phyloP scores from a whole-genome alignment of 23 tunicate species.

The Styela plicata region DNA sequence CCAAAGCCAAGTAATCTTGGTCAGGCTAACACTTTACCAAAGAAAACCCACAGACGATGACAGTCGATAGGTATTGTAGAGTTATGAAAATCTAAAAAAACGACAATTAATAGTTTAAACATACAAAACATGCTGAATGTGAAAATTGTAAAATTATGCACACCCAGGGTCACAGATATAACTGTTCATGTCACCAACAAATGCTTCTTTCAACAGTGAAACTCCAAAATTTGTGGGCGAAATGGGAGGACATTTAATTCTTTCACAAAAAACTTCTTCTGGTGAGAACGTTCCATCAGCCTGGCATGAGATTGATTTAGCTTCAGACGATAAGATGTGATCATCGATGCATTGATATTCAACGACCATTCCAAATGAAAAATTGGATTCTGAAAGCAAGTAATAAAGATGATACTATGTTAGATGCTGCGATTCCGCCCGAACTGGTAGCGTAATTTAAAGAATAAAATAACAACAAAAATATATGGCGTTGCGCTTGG shows the following conservation, averaged over 20 bases:
- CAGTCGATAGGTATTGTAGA: too few species aligned
- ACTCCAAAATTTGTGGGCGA: constrained; percentile 43
- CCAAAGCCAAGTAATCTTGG: too few species aligned
- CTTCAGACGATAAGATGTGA: constrained; percentile 27
- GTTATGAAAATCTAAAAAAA: too few species aligned
- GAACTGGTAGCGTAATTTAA: too few species aligned
- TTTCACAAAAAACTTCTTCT: constrained; percentile 36
- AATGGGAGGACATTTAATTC: constrained; percentile 41
- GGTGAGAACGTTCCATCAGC: constrained; percentile 53
- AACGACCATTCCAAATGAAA: constrained; percentile 69
- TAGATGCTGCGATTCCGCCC: too few species aligned
- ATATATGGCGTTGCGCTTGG: too few species aligned
- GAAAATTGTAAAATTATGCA: too few species aligned
- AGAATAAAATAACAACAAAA: not conserved
- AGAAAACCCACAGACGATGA: too few species aligned
- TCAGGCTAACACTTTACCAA: too few species aligned
- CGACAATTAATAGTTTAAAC: too few species aligned
- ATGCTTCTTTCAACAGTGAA: constrained; percentile 19
- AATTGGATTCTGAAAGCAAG: constrained; percentile 26
- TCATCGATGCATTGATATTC: constrained; percentile 59
- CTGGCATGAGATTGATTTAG: constrained; percentile 40
- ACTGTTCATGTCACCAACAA: constrained; percentile 38
- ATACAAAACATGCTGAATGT: too few species aligned
- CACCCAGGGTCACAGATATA: constrained; percentile 70
- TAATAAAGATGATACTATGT: constrained; percentile 10